These are phyloP conservation scores for Dynastes tityus DNA, from an alignment of 2,888 invertebrate genomes.

Conservation along the genomic window DNA sequence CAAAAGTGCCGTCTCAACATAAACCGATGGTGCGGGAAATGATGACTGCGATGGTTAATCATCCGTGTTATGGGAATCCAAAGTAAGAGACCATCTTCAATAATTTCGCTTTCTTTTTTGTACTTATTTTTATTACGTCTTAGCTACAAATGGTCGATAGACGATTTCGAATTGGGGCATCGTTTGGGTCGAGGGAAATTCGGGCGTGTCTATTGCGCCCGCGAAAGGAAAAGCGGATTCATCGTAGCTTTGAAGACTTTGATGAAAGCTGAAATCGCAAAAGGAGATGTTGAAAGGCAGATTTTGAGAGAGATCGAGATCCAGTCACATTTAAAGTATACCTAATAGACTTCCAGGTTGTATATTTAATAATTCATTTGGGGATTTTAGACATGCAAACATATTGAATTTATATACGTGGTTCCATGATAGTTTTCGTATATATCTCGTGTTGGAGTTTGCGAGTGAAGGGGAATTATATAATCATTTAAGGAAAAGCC, in stretches of 20 bases:
- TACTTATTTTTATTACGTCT: conserved; percentile 27
- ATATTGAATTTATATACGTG: conserved; percentile 86
- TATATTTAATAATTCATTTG: not conserved
- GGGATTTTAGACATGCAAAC: conserved; percentile 83
- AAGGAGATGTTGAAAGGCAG: conserved; percentile 85
- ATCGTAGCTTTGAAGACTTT: conserved; percentile 86
- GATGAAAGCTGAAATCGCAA: conserved; percentile 86
- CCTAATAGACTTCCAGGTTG: not conserved
- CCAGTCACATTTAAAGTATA: conserved; percentile 82
- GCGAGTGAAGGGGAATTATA: conserved; percentile 91
- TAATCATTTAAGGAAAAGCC: conserved; percentile 80
- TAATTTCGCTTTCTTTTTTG: not conserved
- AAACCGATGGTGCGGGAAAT: conserved; percentile 58
- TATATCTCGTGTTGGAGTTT: conserved; percentile 92
- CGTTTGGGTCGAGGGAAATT: conserved; percentile 94
- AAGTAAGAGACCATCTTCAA: conserved; percentile 68
- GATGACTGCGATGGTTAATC: conserved; percentile 73
- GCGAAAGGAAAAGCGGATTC: conserved; percentile 85
- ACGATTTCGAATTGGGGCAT: conserved; percentile 90
- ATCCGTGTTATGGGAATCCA: conserved; percentile 75
- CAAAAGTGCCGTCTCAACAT: not conserved
- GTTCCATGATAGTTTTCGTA: conserved; percentile 89
- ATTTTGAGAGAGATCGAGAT: conserved; percentile 94
- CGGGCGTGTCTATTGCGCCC: conserved; percentile 91
- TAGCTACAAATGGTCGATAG: conserved; percentile 82